phyloP scores from a whole-genome alignment of 2,113 vertebrate genomes.

The Apus apus region DNA sequence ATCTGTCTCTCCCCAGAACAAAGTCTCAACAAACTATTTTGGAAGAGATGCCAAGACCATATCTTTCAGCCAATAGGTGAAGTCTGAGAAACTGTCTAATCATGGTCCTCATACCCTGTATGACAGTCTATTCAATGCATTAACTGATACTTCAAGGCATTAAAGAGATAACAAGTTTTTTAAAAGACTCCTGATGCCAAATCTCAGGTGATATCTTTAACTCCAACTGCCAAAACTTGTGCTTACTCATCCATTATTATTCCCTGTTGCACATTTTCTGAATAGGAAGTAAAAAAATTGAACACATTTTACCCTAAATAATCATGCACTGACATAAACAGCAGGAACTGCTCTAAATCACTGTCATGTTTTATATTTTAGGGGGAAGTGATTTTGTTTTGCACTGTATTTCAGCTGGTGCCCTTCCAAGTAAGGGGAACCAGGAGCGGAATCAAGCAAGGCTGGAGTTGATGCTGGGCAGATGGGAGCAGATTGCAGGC shows the following conservation, averaged over 20 bases:
- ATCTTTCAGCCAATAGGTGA: slow-evolving; percentile 14
- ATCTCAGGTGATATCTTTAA: background rate
- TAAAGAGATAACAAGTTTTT: background rate
- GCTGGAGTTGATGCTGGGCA: background rate
- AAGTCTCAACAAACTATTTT: background rate
- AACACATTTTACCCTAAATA: background rate
- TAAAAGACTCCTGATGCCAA: background rate
- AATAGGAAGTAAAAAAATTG: background rate
- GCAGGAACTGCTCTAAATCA: background rate
- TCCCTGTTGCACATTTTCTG: background rate
- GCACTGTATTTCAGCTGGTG: background rate
- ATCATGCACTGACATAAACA: background rate
- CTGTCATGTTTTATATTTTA: background rate
- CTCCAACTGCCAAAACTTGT: background rate
- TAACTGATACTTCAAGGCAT: background rate
- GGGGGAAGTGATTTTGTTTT: background rate
- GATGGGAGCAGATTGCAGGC: background rate
- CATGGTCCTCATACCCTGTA: background rate
- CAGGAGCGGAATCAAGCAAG: background rate
- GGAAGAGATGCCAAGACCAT: background rate
- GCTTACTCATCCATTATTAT: background rate
- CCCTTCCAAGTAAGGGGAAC: background rate
- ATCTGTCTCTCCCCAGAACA: background rate
- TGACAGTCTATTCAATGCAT: background rate
- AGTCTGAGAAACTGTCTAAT: background rate